Evolutionary conservation across 2,113 vertebrate genomes (phyloP).

Genomic region (Anguilla japonica): DNA sequence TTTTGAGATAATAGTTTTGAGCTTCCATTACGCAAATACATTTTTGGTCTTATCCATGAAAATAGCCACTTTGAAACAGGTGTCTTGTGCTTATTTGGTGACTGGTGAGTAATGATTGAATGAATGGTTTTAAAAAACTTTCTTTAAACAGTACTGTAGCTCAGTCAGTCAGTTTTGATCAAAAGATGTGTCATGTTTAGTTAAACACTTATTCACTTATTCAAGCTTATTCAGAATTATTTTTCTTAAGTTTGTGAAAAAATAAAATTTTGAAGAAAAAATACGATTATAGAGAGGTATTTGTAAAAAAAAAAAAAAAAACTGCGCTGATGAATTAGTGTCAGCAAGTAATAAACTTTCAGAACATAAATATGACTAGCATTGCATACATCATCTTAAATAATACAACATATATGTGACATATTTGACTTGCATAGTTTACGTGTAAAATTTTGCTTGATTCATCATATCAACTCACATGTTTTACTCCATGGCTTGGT

Average conservation of each 20-base stretch:
- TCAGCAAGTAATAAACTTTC: not conserved
- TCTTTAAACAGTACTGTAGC: not conserved
- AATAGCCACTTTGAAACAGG: not conserved
- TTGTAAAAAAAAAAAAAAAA: not conserved
- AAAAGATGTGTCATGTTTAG: not conserved
- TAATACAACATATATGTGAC: not conserved
- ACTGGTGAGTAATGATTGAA: not conserved
- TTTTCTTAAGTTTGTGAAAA: not conserved
- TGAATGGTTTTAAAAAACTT: not conserved
- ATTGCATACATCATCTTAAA: not conserved
- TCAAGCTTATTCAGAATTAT: not conserved
- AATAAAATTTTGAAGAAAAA: not conserved
- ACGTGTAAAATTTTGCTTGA: not conserved
- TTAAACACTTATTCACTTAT: not conserved
- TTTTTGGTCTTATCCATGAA: not conserved
- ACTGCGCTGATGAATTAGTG: not conserved
- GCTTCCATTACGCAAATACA: too few species aligned
- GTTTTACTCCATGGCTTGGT: not conserved
- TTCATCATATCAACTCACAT: not conserved
- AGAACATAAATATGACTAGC: not conserved
- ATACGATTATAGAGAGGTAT: not conserved
- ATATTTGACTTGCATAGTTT: not conserved
- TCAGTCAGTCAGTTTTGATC: not conserved
- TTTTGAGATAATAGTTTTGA: too few species aligned
- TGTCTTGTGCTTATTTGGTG: conserved; percentile 4